Conservation (phyloP, 2,113 vertebrate species). For the Megalops atlanticus region DNA sequence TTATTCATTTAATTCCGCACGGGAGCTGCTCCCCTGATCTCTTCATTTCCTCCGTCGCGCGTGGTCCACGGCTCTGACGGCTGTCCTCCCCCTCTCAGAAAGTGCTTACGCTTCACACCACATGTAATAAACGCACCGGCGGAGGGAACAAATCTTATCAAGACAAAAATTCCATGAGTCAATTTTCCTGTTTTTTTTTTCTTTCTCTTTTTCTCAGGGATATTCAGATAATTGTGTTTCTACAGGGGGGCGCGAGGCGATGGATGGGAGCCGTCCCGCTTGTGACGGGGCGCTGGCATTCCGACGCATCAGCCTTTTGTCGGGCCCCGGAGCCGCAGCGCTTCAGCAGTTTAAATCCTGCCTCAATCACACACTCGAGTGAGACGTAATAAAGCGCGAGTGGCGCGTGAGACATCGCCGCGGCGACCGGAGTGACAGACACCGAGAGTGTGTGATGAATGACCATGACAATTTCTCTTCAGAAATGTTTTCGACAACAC, state of each 20-base stretch:
- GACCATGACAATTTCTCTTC: too few species aligned
- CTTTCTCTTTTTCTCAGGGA: not conserved
- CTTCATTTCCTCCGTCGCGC: slow-evolving; percentile 27
- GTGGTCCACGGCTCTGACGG: not conserved
- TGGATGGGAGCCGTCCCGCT: slow-evolving; percentile 36
- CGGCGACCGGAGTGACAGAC: too few species aligned
- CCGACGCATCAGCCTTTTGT: slow-evolving; percentile 38
- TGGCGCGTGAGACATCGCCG: not conserved
- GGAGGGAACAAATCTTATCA: slow-evolving; percentile 45
- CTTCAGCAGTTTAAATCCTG: slow-evolving; percentile 22
- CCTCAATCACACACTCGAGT: slow-evolving; percentile 50
- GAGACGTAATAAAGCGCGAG: slow-evolving; percentile 43
- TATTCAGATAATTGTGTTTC: slow-evolving; percentile 34
- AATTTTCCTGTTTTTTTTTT: slow-evolving; percentile 2
- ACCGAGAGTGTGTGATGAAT: too few species aligned
- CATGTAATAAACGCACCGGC: slow-evolving; percentile 51
- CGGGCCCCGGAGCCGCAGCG: slow-evolving; percentile 28
- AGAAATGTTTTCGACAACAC: too few species aligned
- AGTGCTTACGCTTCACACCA: slow-evolving; percentile 53
- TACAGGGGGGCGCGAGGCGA: slow-evolving; percentile 27
- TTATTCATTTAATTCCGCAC: slow-evolving; percentile 66
- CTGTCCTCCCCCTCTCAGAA: slow-evolving; percentile 30
- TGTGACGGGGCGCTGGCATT: slow-evolving; percentile 45
- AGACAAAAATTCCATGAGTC: slow-evolving; percentile 44
- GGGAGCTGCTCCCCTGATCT: slow-evolving; percentile 35